Conservation (phyloP, 2,888 invertebrate genomes). For the Liodrosophila aerea region DNA sequence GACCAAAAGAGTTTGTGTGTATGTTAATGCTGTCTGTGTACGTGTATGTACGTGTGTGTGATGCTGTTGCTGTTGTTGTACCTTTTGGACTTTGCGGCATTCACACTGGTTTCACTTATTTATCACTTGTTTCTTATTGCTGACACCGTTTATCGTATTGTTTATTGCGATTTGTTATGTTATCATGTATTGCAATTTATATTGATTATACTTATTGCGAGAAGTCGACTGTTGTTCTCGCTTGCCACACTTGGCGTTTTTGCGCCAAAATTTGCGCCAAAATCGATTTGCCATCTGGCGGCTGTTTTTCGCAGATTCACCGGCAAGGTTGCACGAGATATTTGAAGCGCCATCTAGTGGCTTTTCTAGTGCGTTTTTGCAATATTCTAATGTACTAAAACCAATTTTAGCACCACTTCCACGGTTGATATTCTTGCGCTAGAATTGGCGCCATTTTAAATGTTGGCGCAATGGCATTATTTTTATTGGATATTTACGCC, state of each 20-base stretch:
- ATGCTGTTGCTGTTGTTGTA: constrained; percentile 54
- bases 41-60: constrained; percentile 17
- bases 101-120: constrained; percentile 26
- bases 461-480: too few relatives aligned
- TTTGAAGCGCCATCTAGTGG: too few relatives aligned
- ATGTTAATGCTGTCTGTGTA: constrained; percentile 22
- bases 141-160: constrained; percentile 20
- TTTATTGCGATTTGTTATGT: constrained; percentile 35
- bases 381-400: too few relatives aligned
- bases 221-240: constrained; percentile 42
- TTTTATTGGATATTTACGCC: too few relatives aligned
- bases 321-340: too few relatives aligned
- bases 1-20: constrained; percentile 34
- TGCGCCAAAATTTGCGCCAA: constrained; percentile 36
- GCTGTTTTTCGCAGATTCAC: too few relatives aligned
- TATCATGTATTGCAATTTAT: constrained; percentile 63
- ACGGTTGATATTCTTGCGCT: too few relatives aligned
- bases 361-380: too few relatives aligned
- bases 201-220: constrained; percentile 55
- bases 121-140: constrained; percentile 24
- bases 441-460: too few relatives aligned
- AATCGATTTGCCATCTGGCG: too few relatives aligned
- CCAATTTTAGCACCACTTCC: too few relatives aligned
- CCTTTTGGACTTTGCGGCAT: constrained; percentile 57
- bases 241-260: too few relatives aligned